Evolutionary conservation across 2,888 invertebrate species (phyloP), one percentile per base, ranked within the genome.

Genomic region (Antitype chi): DNA sequence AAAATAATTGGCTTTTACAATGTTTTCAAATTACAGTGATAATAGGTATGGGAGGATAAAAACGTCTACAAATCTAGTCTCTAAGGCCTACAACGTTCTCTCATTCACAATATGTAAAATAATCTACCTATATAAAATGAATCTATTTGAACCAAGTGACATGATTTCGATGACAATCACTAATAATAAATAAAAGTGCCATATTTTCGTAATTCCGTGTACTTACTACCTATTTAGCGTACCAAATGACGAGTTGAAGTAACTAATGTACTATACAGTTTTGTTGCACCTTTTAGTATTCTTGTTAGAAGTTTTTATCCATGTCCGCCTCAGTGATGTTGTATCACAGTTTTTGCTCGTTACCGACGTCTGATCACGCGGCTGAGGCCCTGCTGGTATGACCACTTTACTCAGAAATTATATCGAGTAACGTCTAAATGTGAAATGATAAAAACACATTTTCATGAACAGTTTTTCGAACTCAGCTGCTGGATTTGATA

Each of bases 271-370:
- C 74, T 74, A 76, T 78, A 77, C 70, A 86, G 84, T 79, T 74
- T 70, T 25, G 74, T 81, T 72, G 53, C 47, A 23, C 49, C 71
- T 74, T 79, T 80, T 82, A 87, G 85, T 87, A 88, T 77, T 85
- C 84, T 89, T 89, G 90, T 92, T 92, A 72, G 76, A 38, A 25
- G 74, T 94, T 92, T 93, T 67, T 93, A 92, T 90, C 87, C 85
- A 78, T 85, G 87, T 88, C 81, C 70, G 85, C 89, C 87, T 92
- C 90, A 92, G 78, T 76, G 92, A 92, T 94, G 94, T 94, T 93
- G 93, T 91, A 92, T 91, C 86, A 85, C 84, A 91, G 93, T 95
- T 96, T 96, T 96, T 96, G 95, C 95, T 96, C 94, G 95, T 95
- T 95, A 95, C 93, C 77, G 87, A 90, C 93, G 91, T 89, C 92